Evolutionary conservation across 2,888 invertebrate species (phyloP), one percentile per base, ranked within the genome.

Genomic region (Andricus curvator): DNA sequence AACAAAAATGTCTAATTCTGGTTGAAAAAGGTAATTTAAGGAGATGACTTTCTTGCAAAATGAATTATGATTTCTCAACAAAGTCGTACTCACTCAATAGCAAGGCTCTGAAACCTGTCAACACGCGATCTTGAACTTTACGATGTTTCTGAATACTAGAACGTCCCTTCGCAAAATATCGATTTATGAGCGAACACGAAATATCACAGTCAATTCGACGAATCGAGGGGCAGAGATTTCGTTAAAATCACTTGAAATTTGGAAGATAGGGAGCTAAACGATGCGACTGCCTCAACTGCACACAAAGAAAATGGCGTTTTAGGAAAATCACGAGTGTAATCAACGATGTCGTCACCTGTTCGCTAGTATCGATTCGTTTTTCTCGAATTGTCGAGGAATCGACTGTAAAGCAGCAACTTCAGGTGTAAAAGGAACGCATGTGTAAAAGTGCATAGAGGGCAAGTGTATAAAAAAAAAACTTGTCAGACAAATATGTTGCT

Each of bases 281-380:
- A 84, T 82, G 85, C 82, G 83, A 84, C 80, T 84, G 80, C 81
- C 87, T 85, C 83, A 86, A 83, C 84, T 88, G 85, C 86, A 88
- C 88, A 88, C 88, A 88, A 89, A 88, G 88, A 88, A 88, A 89
- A 89, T 89, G 89, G 89, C 89, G 89, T 87, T 88, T 87, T 84
- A 87, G 86, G 86, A 87, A 88, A 88, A 89, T 88, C 86, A 87
- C 86, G 85, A 86, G 84, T 82, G 84, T 88, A 87, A 87, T 83
- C 87, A 88, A 86, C 86, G 84, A 85, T 86, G 87, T 86, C 88
- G 88, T 88, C 88, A 88, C 87, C 86, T 88, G 88, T 88, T 88
- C 74, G 8, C 13, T 29, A 15, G 15, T 62, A 60, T 60, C 60
- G 60, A 60, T 60, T 60, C 60, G 22, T 22, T 22, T 60, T 60